Conservation (phyloP, 1,140 invertebrate species). For the Frieseomelitta varia region DNA sequence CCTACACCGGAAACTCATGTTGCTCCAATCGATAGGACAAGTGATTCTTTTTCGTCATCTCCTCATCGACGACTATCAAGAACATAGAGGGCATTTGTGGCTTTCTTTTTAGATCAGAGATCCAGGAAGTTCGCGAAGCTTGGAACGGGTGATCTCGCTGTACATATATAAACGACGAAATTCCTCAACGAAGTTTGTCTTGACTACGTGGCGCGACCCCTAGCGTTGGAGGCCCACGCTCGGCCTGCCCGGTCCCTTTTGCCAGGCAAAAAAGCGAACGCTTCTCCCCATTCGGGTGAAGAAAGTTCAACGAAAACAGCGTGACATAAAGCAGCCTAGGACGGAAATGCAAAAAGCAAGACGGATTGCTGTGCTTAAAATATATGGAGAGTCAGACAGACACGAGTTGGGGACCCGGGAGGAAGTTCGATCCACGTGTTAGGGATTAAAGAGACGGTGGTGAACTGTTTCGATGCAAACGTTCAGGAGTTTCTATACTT, state of each 20-base stretch:
- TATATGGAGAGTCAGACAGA: conserved; percentile 38
- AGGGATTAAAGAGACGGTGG: conserved; percentile 39
- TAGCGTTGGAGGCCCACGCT: neutral
- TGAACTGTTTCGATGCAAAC: neutral
- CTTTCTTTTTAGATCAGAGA: neutral
- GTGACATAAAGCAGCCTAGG: conserved; percentile 40
- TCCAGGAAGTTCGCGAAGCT: conserved; percentile 7
- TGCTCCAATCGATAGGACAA: neutral
- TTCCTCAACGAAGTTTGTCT: conserved; percentile 30
- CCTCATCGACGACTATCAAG: no score
- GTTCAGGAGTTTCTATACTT: neutral
- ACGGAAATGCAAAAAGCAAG: conserved; percentile 58
- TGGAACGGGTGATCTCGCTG: conserved; percentile 15
- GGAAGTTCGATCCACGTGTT: conserved; percentile 46
- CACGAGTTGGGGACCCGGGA: neutral
- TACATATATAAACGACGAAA: conserved; percentile 42
- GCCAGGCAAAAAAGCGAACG: conserved; percentile 14
- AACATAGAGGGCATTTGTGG: fast-evolving
- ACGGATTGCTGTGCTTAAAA: conserved; percentile 46
- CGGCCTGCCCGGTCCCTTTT: neutral
- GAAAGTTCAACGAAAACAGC: conserved; percentile 50
- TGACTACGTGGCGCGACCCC: conserved; percentile 14
- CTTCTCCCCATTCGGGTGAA: neutral
- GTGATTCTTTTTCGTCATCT: neutral
- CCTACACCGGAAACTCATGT: no score